Evolutionary conservation across 2,888 invertebrate species (phyloP), one percentile per base, ranked within the genome.

Genomic region (Caenorhabditis plicata): DNA sequence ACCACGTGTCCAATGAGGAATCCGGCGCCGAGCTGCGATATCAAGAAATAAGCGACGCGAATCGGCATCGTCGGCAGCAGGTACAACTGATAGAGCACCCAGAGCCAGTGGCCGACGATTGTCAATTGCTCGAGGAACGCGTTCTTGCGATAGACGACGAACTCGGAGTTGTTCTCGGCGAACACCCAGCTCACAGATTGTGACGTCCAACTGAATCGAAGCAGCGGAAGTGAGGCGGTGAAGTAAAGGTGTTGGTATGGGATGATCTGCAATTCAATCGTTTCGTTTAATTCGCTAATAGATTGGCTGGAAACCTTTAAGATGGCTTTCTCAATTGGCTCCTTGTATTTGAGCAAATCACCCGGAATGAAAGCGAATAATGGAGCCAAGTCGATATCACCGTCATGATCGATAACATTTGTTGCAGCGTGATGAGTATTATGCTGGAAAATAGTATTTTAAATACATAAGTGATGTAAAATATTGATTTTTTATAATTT

Each of bases 381-480:
- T 3, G 79, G 79, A 7, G 77, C 70, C 46, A 79, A 40, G 35
- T 79, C 77, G 55, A 79, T 79, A 54, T 79, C 79, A 20, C 71
- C 71, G 25, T 71, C 71, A 27, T 71, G 71, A 44, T 73, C 77
- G 31, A 79, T 73, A 15, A 79, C 64, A 45, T 79, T 79, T 2
- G 78, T 78, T 20, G 78, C 74, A 19, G 79, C 79, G 48, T 79
- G 79, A 39, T 79, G 79, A 27, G 71, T 73, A 54, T 79, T 79
- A 61, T 79, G 79, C 71, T 69, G 48, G 31, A 61, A 47, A 9
- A 15, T 19, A 23, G 3, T 22, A 19, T 19, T 8, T 41, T 11
- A 5, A 20, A 31, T 26, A 33, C 15, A 26, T 27, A 20, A 5
- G 3, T 17, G 17, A 20, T 25, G n/a, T 22, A 7, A 23, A 20